Conservation (phyloP, 2,888 invertebrate species). For the Callyntrura guangdongensis region DNA sequence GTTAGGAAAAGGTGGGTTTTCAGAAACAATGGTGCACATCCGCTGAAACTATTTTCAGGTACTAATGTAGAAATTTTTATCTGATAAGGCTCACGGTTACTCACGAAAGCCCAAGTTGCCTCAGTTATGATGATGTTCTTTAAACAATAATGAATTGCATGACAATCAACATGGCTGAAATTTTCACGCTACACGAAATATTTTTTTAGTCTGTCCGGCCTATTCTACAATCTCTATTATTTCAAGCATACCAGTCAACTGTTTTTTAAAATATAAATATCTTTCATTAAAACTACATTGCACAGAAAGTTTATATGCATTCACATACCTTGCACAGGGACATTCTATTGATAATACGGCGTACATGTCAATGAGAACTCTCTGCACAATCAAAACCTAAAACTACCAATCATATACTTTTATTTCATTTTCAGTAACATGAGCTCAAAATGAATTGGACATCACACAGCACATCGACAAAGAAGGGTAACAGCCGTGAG, state of each 20-base stretch:
- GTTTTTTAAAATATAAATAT: not conserved
- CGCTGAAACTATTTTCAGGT: slow-evolving; percentile 60
- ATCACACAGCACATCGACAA: slow-evolving; percentile 35
- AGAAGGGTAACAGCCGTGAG: slow-evolving; percentile 1
- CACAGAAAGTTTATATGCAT: not conserved
- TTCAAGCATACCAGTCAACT: slow-evolving; percentile 38
- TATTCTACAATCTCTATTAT: slow-evolving; percentile 27
- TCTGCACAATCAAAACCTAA: slow-evolving; percentile 70
- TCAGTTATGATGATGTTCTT: slow-evolving; percentile 42
- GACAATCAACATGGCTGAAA: slow-evolving; percentile 78
- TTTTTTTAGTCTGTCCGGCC: not conserved
- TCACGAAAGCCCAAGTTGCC: slow-evolving; percentile 2
- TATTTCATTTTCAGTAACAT: slow-evolving; percentile 61
- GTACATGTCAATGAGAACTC: slow-evolving; percentile 77
- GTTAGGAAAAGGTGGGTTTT: slow-evolving; percentile 30
- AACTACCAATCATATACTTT: slow-evolving; percentile 73
- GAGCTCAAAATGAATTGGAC: slow-evolving; percentile 76
- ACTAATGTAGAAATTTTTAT: slow-evolving; percentile 14
- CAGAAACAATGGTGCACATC: slow-evolving; percentile 69
- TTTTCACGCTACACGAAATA: slow-evolving; percentile 35
- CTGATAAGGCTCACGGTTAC: slow-evolving; percentile 50
- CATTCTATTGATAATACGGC: slow-evolving; percentile 29
- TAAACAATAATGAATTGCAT: slow-evolving; percentile 75
- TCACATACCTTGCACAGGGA: not conserved
- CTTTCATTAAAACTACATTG: not conserved